Evolutionary conservation across 1,140 invertebrate species (phyloP).

Genomic region (Reticulitermes speratus): DNA sequence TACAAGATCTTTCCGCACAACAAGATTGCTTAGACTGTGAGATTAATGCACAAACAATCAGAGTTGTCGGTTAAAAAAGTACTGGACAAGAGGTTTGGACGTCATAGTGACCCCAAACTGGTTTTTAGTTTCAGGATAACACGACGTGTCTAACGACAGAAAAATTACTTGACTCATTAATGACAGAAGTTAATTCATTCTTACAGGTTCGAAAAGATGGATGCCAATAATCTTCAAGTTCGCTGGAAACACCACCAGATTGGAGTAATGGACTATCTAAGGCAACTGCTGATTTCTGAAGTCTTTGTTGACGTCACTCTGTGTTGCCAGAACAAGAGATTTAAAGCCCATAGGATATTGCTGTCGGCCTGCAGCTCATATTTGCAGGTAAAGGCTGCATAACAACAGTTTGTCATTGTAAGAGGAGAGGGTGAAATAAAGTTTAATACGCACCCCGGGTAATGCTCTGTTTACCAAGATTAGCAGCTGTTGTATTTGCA

Average conservation of each 20-base stretch:
- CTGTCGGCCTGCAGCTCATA: constrained; percentile 34
- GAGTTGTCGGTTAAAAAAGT: neutral
- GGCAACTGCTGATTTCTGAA: constrained; percentile 28
- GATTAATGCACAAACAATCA: neutral
- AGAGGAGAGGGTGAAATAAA: neutral
- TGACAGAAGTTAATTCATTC: neutral
- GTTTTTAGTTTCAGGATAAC: neutral
- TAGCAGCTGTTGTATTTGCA: too few species aligned
- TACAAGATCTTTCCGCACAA: too few species aligned
- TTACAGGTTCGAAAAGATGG: neutral
- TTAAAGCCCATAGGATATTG: constrained; percentile 37
- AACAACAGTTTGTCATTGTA: neutral
- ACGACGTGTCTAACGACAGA: neutral
- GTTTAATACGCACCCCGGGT: neutral
- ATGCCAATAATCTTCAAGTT: neutral
- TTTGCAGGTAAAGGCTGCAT: constrained; percentile 29
- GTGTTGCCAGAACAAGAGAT: constrained; percentile 38
- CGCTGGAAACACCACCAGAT: constrained; percentile 28
- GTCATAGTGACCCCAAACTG: too few species aligned
- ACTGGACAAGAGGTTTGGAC: neutral
- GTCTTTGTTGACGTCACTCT: constrained; percentile 42
- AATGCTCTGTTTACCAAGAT: neutral
- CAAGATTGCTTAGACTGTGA: neutral
- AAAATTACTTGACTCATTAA: neutral
- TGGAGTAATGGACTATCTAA: constrained; percentile 28